Conservation (phyloP, 2,888 invertebrate genomes). For the Stenodema calcarata region DNA sequence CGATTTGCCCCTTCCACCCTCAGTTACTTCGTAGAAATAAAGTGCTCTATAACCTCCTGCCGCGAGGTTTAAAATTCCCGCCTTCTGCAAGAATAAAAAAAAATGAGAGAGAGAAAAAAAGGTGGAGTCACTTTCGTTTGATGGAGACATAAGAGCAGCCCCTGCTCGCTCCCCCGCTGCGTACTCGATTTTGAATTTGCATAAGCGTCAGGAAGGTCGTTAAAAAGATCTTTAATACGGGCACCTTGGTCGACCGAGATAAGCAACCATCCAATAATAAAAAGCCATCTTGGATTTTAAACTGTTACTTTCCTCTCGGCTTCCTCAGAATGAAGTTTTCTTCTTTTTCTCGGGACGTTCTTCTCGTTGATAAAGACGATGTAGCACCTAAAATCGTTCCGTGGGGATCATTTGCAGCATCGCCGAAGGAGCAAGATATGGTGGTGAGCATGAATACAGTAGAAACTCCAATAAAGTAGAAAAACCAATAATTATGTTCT, state of each 20-base stretch:
- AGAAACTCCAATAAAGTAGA: too few relatives aligned
- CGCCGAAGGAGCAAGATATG: too few relatives aligned
- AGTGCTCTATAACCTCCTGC: background rate
- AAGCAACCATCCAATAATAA: conserved; percentile 48
- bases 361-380: too few relatives aligned
- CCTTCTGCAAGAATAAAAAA: background rate
- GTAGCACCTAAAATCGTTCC: too few relatives aligned
- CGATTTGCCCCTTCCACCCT: background rate
- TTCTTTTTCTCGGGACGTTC: too few relatives aligned
- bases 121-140: conserved; percentile 1
- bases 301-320: background rate
- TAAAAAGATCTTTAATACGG: conserved; percentile 43
- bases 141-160: conserved; percentile 34
- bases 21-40: background rate
- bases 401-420: too few relatives aligned
- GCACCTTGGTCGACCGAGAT: conserved; percentile 47
- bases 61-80: background rate
- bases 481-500: too few relatives aligned
- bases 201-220: conserved; percentile 36
- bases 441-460: too few relatives aligned
- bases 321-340: background rate
- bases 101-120: too few relatives aligned
- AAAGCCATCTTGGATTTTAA: conserved; percentile 30
- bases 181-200: conserved; percentile 34
- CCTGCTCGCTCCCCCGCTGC: background rate